Evolutionary conservation across 2,888 invertebrate genomes (phyloP).

Genomic region (Clepsis dumicolana): DNA sequence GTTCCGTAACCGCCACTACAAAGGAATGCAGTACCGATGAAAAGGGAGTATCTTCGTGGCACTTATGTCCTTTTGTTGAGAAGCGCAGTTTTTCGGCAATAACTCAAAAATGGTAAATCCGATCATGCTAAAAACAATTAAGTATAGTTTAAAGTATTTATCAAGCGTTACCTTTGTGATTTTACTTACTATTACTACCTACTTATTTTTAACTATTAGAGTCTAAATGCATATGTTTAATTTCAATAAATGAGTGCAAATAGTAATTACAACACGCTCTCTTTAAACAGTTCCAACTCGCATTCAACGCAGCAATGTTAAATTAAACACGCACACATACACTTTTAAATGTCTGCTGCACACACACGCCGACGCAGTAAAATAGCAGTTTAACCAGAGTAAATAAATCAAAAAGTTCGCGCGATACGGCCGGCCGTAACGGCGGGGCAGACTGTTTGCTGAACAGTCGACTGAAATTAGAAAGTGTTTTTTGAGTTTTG

Average conservation of each 20-base stretch:
- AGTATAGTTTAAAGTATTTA: too few relatives aligned
- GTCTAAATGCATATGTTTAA: background rate
- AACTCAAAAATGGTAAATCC: too few relatives aligned
- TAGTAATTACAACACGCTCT: background rate
- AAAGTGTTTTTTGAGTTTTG: constrained; percentile 5
- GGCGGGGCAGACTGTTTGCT: constrained; percentile 8
- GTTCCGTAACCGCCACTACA: too few relatives aligned
- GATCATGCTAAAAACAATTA: too few relatives aligned
- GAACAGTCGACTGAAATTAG: constrained; percentile 21
- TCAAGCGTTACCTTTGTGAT: too few relatives aligned
- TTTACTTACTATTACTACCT: too few relatives aligned
- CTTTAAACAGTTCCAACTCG: background rate
- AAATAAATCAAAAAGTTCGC: constrained; percentile 47
- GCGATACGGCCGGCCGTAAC: constrained; percentile 40
- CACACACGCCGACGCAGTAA: constrained; percentile 13
- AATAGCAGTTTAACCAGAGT: constrained; percentile 34
- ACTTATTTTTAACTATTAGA: too few relatives aligned
- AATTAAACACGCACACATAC: background rate
- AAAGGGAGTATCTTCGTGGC: too few relatives aligned
- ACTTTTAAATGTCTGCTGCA: background rate
- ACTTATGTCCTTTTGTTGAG: too few relatives aligned
- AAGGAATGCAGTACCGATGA: too few relatives aligned
- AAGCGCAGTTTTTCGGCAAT: too few relatives aligned
- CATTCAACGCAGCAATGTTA: background rate
- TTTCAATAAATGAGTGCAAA: too few relatives aligned